Base-by-base conservation (phyloP, 2,113 vertebrate genomes). In the Lucifuga dentata region DNA sequence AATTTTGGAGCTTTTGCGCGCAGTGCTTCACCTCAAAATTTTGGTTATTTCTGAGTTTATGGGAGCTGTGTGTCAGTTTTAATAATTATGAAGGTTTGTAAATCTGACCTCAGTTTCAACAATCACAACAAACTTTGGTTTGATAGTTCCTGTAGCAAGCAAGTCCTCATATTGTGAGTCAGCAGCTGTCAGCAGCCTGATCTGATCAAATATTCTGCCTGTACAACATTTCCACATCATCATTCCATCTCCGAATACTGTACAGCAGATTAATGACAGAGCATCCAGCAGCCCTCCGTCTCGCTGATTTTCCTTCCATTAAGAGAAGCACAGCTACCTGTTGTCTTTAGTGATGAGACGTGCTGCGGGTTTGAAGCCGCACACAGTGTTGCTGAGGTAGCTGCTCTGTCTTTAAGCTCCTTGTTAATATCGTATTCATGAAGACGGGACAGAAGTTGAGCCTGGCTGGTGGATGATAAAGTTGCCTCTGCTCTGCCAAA, bases 101-200 rank as follows among this genome's bases (percentile, higher is more conserved):
- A 29, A 3, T 29, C 3, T 29, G 20, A 49, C 11, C 6, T 3
- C 11, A 46, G 35, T 56, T 19, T 40, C 26, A n/a, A 45, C 9
- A 21, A 9, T 33, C 15, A 46, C 24, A 63, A 29, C 51, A 29
- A n/a, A 32, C 40, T 57, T 59, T 80, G 48, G 68, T 74, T 70
- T 35, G 32, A 15, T 64, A 2, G 2, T 35, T 60, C 11, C 26
- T 55, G 13, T 17, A 59, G 13, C 43, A 55, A 73, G 55, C 78
- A 67, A 16, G 68, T 21, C 32, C 13, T 55, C 10, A 16, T 20
- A 24, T 8, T 26, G 38, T 68, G 58, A 63, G 23, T 67, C 62
- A 63, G 36, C 21, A 0, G 26, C 29, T 68, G 19, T 68, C 41
- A 6, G 19, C 11, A 12, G 17, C 21, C 40, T 16, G 40, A 20